phyloP scores from a whole-genome alignment of 2,113 vertebrate species.

The Struthidea cinerea region DNA sequence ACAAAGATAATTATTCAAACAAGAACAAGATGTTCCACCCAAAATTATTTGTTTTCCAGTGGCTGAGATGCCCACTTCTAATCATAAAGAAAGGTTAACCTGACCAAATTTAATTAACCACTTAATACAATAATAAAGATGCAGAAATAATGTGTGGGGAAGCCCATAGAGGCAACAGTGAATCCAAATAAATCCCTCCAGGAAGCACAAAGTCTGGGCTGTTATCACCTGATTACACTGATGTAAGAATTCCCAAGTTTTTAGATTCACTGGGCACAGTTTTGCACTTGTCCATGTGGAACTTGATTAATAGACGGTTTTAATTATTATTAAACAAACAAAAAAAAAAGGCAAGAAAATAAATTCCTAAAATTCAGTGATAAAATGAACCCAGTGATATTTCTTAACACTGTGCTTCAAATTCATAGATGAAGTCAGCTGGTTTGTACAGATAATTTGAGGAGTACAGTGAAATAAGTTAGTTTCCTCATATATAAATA shows the following conservation, averaged over 20 bases:
- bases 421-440: neutral
- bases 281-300: neutral
- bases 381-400: neutral
- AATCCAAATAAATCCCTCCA: neutral
- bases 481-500: neutral
- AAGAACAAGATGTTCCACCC: conserved; percentile 45
- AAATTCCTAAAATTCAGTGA: neutral
- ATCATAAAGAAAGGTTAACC: conserved; percentile 33
- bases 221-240: neutral
- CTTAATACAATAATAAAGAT: conserved; percentile 4
- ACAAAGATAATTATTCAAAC: conserved; percentile 57
- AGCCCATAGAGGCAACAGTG: neutral
- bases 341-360: neutral
- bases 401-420: neutral
- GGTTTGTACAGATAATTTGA: neutral
- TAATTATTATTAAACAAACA: neutral
- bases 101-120: conserved; percentile 36
- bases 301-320: neutral
- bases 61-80: neutral
- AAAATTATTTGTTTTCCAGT: neutral
- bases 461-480: neutral
- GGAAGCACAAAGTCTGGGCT: conserved; percentile 37
- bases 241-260: neutral
- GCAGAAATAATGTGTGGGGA: neutral
- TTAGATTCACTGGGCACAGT: neutral